Evolutionary conservation across 1,140 invertebrate species (phyloP).

Genomic region (Drosophila mayri): DNA sequence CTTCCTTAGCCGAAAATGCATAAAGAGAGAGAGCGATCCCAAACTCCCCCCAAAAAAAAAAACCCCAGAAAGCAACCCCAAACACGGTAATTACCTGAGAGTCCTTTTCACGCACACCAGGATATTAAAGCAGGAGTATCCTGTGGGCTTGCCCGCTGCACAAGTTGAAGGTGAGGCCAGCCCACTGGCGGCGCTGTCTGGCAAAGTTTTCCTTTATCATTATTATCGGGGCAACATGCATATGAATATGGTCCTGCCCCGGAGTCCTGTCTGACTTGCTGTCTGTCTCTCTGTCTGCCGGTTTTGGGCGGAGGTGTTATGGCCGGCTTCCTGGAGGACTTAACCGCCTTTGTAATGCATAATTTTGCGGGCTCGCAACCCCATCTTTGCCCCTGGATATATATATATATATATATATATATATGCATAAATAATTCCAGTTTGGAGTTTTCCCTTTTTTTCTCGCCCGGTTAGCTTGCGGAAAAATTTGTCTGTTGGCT

Average conservation of each 20-base stretch:
- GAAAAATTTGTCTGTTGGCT: conserved; percentile 65
- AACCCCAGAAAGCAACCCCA: conserved; percentile 27
- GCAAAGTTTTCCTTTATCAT: conserved; percentile 77
- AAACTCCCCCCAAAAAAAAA: background rate
- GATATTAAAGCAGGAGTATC: conserved; percentile 55
- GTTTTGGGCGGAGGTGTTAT: conserved; percentile 71
- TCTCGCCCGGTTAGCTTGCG: conserved; percentile 34
- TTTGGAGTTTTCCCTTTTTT: conserved; percentile 33
- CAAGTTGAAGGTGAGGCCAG: conserved; percentile 35
- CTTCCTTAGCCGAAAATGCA: conserved; percentile 69
- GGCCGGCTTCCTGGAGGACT: conserved; percentile 78
- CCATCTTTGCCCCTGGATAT: conserved; percentile 19
- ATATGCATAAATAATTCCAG: conserved; percentile 76
- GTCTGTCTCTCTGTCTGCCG: background rate
- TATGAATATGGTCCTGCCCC: conserved; percentile 72
- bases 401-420: conserved; percentile 70
- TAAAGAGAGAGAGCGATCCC: conserved; percentile 38
- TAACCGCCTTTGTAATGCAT: conserved; percentile 82
- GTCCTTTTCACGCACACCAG: conserved; percentile 73
- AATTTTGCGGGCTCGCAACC: conserved; percentile 55
- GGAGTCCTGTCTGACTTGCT: conserved; percentile 62
- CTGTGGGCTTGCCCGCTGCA: conserved; percentile 55
- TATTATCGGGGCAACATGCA: conserved; percentile 70
- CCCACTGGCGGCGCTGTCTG: conserved; percentile 65
- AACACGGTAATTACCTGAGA: conserved; percentile 81